A percentile compares a stretch with the other conserved stretches of the same genome.
phyloP scores from a whole-genome alignment of 1,140 invertebrate genomes.

The Ephestia elutella region DNA sequence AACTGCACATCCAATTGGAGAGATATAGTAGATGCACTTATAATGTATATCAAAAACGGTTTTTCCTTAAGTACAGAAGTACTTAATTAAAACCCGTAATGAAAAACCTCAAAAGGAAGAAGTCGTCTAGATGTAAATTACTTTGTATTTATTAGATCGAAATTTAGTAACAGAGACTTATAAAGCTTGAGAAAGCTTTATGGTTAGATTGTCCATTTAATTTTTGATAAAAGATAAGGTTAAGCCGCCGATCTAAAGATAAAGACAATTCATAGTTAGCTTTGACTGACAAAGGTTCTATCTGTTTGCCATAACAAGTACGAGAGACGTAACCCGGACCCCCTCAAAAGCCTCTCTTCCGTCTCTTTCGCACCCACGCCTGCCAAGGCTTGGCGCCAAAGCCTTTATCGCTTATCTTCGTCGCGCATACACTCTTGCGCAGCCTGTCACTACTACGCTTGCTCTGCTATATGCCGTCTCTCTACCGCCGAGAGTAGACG shows the following conservation, averaged over 20 bases:
- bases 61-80: neutral
- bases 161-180: too few relatives aligned
- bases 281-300: constrained; percentile 34
- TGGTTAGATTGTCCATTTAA: neutral
- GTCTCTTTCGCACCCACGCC: constrained; percentile 42
- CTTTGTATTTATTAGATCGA: too few relatives aligned
- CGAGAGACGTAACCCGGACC: constrained; percentile 59
- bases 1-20: too few relatives aligned
- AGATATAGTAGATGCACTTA: too few relatives aligned
- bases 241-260: neutral
- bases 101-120: too few relatives aligned
- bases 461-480: constrained; percentile 40
- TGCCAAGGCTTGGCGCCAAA: constrained; percentile 40
- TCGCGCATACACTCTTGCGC: constrained; percentile 44
- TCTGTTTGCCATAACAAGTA: constrained; percentile 49
- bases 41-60: neutral
- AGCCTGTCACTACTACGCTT: constrained; percentile 47
- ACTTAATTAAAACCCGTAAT: neutral
- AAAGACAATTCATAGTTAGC: constrained; percentile 5
- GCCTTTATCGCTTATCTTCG: constrained; percentile 48
- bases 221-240: neutral
- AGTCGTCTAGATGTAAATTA: too few relatives aligned
- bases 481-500: constrained; percentile 51
- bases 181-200: neutral
- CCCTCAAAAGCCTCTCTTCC: constrained; percentile 49